These are phyloP conservation scores for Erpobdella octoculata DNA, from an alignment of 2,888 invertebrate species.

Conservation along the genomic window DNA sequence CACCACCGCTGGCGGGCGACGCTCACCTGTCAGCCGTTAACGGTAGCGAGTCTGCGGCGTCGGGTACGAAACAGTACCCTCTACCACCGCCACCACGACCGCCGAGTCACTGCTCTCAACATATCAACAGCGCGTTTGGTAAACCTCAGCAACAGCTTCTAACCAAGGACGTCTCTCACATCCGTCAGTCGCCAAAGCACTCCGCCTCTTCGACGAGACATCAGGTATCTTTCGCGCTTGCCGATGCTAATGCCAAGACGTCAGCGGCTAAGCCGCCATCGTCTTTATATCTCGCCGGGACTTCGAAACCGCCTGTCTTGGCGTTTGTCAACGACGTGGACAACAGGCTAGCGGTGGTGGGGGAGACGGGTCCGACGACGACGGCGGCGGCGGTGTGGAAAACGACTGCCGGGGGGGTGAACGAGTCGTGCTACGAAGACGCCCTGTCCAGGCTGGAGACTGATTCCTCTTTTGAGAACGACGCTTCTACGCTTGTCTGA, in stretches of 20 bases:
- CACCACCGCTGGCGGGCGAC: not conserved
- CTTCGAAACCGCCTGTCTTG: slow-evolving; percentile 4
- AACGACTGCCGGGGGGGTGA: not conserved
- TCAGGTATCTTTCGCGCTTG: not conserved
- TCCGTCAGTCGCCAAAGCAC: too few species aligned
- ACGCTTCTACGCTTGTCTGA: not conserved
- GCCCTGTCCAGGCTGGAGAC: not conserved
- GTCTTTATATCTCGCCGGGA: slow-evolving; percentile 7
- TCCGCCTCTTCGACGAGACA: not conserved
- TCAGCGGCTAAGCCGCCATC: slow-evolving; percentile 5
- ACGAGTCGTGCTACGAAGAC: slow-evolving; percentile 1
- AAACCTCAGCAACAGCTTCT: not conserved
- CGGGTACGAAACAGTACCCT: not conserved
- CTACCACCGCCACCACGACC: not conserved
- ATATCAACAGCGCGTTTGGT: not conserved
- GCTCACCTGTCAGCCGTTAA: not conserved
- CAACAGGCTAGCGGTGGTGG: not conserved
- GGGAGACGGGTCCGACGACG: not conserved
- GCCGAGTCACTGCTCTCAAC: not conserved
- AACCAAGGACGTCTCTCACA: not conserved
- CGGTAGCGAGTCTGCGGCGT: not conserved
- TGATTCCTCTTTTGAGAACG: not conserved
- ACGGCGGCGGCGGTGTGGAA: not conserved
- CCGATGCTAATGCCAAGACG: not conserved
- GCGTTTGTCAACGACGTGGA: not conserved